phyloP scores from a whole-genome alignment of 2,113 vertebrate genomes.

The Empidonax traillii region DNA sequence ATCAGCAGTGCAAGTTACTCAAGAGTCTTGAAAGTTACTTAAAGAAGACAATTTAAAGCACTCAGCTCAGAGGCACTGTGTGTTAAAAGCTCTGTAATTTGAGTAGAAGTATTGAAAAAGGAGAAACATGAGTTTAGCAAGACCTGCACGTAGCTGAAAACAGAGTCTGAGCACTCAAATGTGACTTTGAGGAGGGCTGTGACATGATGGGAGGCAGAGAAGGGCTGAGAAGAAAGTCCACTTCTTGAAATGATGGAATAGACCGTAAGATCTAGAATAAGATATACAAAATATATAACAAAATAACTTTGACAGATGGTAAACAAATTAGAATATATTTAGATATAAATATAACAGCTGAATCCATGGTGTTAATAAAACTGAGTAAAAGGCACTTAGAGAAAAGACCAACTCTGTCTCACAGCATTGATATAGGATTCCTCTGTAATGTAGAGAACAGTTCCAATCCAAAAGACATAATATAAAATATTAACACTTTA shows the following conservation, averaged over 20 bases:
- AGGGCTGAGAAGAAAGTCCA: not conserved
- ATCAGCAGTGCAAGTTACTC: not conserved
- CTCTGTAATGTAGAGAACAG: not conserved
- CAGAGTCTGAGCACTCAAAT: not conserved
- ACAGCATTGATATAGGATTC: not conserved
- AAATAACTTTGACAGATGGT: not conserved
- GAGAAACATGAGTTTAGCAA: not conserved
- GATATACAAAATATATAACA: not conserved
- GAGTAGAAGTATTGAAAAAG: not conserved
- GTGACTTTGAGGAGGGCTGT: not conserved
- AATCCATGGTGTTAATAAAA: not conserved
- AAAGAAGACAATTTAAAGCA: not conserved
- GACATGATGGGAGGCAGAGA: not conserved
- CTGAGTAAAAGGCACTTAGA: not conserved
- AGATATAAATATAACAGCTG: not conserved
- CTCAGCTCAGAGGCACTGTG: not conserved
- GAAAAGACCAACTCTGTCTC: not conserved
- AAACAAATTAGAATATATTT: not conserved
- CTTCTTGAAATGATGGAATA: not conserved
- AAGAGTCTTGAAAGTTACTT: not conserved
- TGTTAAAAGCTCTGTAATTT: not conserved
- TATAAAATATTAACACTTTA: not conserved
- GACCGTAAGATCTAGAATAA: not conserved
- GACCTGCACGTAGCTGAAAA: not conserved
- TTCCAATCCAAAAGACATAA: not conserved